Evolutionary conservation across 2,888 invertebrate genomes (phyloP), one percentile per base, ranked within the genome.

Genomic region (Thumatha senex): DNA sequence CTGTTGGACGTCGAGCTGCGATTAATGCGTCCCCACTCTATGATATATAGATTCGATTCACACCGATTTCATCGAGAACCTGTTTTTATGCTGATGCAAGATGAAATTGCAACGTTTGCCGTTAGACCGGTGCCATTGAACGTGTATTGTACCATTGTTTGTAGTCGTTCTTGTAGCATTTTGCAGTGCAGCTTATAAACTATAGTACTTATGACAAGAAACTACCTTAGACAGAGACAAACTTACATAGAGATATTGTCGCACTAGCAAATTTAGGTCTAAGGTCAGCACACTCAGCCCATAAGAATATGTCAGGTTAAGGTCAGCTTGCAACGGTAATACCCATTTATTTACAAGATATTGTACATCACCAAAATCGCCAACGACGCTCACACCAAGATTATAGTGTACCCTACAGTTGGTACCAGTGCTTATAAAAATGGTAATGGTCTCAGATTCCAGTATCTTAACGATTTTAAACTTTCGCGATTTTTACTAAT

Each of bases 11-110:
- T 33, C 30, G 48, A 33, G 56, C 48, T 38, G 53, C 61, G 65
- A 58, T 61, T 67, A 67, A 67, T 64, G 67, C 64, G 61, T 56
- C 47, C 57, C 58, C 55, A 49, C 61, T 48, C 61, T 61, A 61
- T 65, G 62, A 68, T 53, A 43, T 54, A 68, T 61, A 54, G 62
- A 56, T 41, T 51, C 48, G 49, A 49, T 53, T 46, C 51, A 40
- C 39, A 40, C 24, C 44, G 48, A 48, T 46, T 45, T 54, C 15
- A 49, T 40, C 40, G 44, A 47, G 54, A 51, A 54, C 54, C 47
- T 29, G 51, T 54, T 50, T 51, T 48, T 51, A 36, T 50, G 50
- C 50, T 45, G 50, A 45, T 31, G 15, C 11, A 31, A 50, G 40
- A 41, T 46, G 50, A 45, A 50, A 41, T 30, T 49, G 44, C 49